Evolutionary conservation across 2,888 invertebrate species (phyloP), one percentile per base, ranked within the genome.

Genomic region (Rhogogaster chlorosoma): DNA sequence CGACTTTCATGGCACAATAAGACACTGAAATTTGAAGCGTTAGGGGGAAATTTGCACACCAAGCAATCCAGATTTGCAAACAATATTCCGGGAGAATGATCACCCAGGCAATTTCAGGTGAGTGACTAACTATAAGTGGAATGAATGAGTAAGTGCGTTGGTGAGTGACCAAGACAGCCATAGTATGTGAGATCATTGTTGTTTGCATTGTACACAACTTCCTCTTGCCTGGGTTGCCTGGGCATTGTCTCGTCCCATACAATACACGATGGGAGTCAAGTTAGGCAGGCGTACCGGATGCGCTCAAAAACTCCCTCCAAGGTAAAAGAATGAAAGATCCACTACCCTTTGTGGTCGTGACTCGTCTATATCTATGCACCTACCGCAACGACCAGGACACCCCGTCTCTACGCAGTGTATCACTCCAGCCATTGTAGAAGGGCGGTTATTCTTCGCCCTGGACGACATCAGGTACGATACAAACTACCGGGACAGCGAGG

Each of bases 151-250:
- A 64, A 64, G 49, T 49, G 36, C 12, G 57, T 18, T 49, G 53
- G 49, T 26, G 71, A 36, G 61, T 26, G 78, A 84, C 78, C 32
- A 49, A 82, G 70, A 80, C 42, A 29, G 45, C 22, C 7, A 64
- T 26, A 67, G 64, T 42, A 53, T 80, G 84, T 57, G 29, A 61
- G 61, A 26, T 85, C 80, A 67, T 85, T 83, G 84, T 86, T 84
- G 73, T 83, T 71, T 45, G 83, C 70, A 80, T 85, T 83, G 78
- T 84, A 26, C 83, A 84, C 71, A 83, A 84, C 86, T 84, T 85
- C 84, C 85, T 64, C 57, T 36, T 53, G 64, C 67, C 49, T 57
- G 45, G 67, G 53, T 83, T 67, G 71, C 22, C 45, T 29, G 32
- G 71, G 77, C 78, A 85, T 85, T 86, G 86, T 85, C 83, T 85